Conservation (phyloP, 2,888 invertebrate species). For the Campoletis raptor region DNA sequence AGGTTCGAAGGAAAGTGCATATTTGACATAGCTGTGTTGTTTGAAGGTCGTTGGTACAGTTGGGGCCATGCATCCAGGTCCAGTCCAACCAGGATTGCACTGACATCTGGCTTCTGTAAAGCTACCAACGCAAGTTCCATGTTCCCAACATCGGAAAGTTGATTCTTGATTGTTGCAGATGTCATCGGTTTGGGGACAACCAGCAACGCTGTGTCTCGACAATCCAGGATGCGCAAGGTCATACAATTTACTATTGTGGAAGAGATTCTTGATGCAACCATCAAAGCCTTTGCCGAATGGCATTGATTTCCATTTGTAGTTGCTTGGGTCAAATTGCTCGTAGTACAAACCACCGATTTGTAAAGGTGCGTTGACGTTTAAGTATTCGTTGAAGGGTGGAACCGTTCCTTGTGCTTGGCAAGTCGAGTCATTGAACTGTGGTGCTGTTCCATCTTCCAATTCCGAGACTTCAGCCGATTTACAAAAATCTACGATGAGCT, state of each 20-base stretch:
- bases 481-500: constrained; percentile 97
- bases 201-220: constrained; percentile 93
- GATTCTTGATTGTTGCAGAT: constrained; percentile 95
- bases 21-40: constrained; percentile 98
- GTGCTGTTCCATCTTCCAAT: constrained; percentile 95
- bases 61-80: constrained; percentile 93
- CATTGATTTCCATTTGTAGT: constrained; percentile 96
- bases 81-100: constrained; percentile 98
- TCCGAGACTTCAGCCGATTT: constrained; percentile 95
- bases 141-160: constrained; percentile 95
- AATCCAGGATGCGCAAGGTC: constrained; percentile 97
- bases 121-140: constrained; percentile 97
- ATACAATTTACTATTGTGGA: constrained; percentile 98
- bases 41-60: constrained; percentile 97
- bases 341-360: constrained; percentile 97
- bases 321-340: constrained; percentile 94
- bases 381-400: constrained; percentile 97
- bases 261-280: constrained; percentile 97
- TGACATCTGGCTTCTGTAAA: constrained; percentile 96
- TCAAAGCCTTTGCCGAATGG: constrained; percentile 96
- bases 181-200: constrained; percentile 97
- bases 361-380: constrained; percentile 97
- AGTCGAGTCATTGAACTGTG: constrained; percentile 94
- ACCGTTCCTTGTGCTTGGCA: constrained; percentile 96
- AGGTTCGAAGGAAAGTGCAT: constrained; percentile 97